These are phyloP conservation scores for Melanaphis sacchari DNA, from an alignment of 1,140 invertebrate genomes.

Conservation along the genomic window DNA sequence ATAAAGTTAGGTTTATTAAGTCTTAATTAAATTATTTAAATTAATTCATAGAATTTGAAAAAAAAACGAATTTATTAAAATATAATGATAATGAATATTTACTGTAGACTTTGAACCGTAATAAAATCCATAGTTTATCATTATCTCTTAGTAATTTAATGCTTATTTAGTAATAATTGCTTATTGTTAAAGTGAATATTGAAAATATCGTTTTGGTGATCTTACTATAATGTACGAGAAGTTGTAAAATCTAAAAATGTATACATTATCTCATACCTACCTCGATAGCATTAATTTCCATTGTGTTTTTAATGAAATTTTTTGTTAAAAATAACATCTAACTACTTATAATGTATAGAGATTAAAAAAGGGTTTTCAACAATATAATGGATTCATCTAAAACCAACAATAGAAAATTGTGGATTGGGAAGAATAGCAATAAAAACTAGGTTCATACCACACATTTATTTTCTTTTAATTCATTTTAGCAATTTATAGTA, in stretches of 20 bases:
- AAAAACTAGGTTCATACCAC: neutral
- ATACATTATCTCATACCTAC: neutral
- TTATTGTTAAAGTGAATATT: neutral
- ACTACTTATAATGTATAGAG: neutral
- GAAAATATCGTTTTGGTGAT: neutral
- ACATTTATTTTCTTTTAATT: slow-evolving; percentile 37
- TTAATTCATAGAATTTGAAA: no score
- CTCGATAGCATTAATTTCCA: neutral
- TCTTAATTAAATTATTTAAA: no score
- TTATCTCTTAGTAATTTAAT: neutral
- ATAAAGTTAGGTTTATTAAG: no score
- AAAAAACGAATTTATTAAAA: neutral
- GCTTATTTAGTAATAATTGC: no score
- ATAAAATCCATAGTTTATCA: neutral
- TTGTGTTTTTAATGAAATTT: slow-evolving; percentile 5
- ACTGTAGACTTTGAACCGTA: neutral
- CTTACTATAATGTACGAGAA: neutral
- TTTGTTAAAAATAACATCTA: neutral
- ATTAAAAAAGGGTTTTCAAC: neutral
- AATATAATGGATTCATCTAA: slow-evolving; percentile 28
- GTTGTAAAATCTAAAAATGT: neutral
- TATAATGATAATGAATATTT: neutral
- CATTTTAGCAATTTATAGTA: slow-evolving; percentile 37
- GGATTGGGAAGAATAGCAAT: neutral
- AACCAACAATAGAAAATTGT: slow-evolving; percentile 32